Evolutionary conservation across 37 sponge, comb jelly and placozoan species (phyloP), one percentile per base, ranked within the genome.

Genomic region (Hexactinellida sp.): DNA sequence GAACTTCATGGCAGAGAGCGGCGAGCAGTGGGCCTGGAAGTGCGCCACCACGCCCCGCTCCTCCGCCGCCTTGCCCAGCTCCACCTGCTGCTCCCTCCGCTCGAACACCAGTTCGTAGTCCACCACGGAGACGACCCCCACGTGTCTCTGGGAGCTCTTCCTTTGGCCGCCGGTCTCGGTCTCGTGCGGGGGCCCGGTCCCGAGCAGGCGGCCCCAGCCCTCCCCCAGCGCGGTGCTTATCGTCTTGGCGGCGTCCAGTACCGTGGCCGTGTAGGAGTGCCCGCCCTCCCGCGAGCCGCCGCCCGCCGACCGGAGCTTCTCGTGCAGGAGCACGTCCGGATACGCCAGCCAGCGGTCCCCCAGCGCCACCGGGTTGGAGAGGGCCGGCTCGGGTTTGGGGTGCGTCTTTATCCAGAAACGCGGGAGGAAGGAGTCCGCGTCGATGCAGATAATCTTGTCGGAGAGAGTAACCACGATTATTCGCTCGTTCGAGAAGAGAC

Each of bases 261-360:
- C 88, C 1, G 93, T 95, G 55, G 93, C 86, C 13, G 92, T 89
- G 37, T 90, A 86, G 30, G 97, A 91, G 24, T 89, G 89, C 19
- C 84, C 54, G 0, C 87, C 54, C 1, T 82, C 71, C 23, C 63
- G 76, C 30, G 86, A 91, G 89, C 92, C 39, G 0, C 97, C 97
- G 0, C 97, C 97, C 37, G 54, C 38, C 36, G 92, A 91, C 32
- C 85, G 90, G 87, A 90, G 88, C 37, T 91, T 87, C 1, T 54
- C 83, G 55, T 86, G 9, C 0, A 91, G 83, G 89, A 89, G 91
- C 37, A 63, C 88, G 84, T 90, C 93, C 10, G 92, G 51, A 82
- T 91, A 91, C n/a, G 98, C 98, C 38, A 97, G 82, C 98, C 98
- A 97, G 36, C 93, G 82, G 32, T 83, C 51, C 10, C 98, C 98